Conservation (phyloP, 2,888 invertebrate species). For the Diarsia brunnea region DNA sequence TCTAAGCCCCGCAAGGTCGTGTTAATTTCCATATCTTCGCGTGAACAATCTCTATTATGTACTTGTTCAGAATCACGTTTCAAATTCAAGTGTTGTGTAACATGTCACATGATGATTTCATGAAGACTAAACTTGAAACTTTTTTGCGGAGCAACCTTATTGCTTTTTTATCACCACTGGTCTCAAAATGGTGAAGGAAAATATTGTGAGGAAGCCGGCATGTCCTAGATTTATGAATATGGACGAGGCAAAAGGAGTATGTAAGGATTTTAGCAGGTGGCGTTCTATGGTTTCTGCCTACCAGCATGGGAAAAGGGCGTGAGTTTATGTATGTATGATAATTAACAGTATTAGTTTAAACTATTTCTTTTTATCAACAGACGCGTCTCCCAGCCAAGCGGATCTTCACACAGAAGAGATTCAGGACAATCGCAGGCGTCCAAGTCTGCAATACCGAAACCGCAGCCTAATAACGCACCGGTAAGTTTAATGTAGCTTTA, state of each 20-base stretch:
- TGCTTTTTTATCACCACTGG: too few species aligned
- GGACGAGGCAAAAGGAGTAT: too few species aligned
- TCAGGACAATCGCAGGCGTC: conserved; percentile 70
- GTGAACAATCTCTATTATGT: conserved; percentile 1
- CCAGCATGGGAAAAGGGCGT: too few species aligned
- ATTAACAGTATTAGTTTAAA: too few species aligned
- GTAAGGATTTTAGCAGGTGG: too few species aligned
- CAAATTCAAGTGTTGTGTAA: neutral
- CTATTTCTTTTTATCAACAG: conserved; percentile 62
- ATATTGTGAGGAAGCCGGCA: too few species aligned
- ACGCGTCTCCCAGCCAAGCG: conserved; percentile 75
- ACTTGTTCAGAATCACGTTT: conserved; percentile 19
- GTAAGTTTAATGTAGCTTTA: conserved; percentile 66
- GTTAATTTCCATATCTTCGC: conserved; percentile 41
- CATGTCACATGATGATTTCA: neutral
- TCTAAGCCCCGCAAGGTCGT: conserved; percentile 37
- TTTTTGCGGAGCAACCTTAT: too few species aligned
- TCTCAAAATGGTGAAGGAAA: too few species aligned
- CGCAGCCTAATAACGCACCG: conserved; percentile 68
- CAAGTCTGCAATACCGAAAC: conserved; percentile 68
- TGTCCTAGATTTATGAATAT: too few species aligned
- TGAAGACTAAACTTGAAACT: neutral
- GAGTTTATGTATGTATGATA: too few species aligned
- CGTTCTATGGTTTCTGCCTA: too few species aligned
- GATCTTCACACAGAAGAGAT: conserved; percentile 67